Percentiles rank a stretch among this genome's conserved stretches.
Evolutionary conservation across 2,888 invertebrate species (phyloP).

Genomic region (Augiades crinisus): DNA sequence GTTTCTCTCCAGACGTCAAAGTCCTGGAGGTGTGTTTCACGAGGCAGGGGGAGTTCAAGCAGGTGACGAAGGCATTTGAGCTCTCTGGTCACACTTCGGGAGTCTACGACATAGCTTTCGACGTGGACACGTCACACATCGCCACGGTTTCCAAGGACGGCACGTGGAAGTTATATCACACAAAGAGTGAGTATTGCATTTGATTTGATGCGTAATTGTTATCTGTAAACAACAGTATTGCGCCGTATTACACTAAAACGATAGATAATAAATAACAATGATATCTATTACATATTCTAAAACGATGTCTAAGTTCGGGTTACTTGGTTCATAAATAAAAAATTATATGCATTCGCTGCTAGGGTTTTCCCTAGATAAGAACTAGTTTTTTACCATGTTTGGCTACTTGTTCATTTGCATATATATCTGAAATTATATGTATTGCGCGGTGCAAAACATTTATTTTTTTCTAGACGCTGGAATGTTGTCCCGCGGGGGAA

Average conservation of each 20-base stretch:
- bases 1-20: slow-evolving; percentile 80
- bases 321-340: too few species aligned
- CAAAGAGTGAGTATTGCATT: slow-evolving; percentile 84
- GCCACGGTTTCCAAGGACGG: slow-evolving; percentile 94
- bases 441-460: too few species aligned
- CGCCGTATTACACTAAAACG: slow-evolving; percentile 5
- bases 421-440: too few species aligned
- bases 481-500: too few species aligned
- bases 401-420: too few species aligned
- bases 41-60: slow-evolving; percentile 88
- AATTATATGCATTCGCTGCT: too few species aligned
- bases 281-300: too few species aligned
- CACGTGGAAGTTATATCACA: slow-evolving; percentile 92
- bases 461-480: too few species aligned
- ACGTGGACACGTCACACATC: slow-evolving; percentile 89
- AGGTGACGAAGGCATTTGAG: slow-evolving; percentile 88
- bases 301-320: too few species aligned
- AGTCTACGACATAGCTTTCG: slow-evolving; percentile 90
- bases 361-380: too few species aligned
- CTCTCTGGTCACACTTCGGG: slow-evolving; percentile 91
- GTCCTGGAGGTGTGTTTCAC: slow-evolving; percentile 92
- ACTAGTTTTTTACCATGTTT: too few species aligned
- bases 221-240: slow-evolving; percentile 24
- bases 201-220: slow-evolving; percentile 43
- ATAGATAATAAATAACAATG: too few species aligned